Base-by-base conservation (phyloP, 64 coral and sea anemone species). In the Pachyseris speciosa region DNA sequence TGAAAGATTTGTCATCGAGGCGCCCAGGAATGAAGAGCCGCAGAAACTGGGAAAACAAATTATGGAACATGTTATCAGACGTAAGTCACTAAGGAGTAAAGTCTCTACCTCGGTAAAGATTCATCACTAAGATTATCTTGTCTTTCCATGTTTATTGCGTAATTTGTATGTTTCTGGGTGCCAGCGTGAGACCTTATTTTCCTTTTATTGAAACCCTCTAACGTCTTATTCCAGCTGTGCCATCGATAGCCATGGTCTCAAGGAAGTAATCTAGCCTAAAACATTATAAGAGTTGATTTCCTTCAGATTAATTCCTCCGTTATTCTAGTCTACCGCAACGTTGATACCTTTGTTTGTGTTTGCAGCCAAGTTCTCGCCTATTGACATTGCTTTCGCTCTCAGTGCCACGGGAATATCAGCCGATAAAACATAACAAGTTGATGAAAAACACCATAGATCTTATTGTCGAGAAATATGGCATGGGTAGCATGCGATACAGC, bases 1-100 rank as follows among this genome's bases (percentile, higher is more conserved):
- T 34, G 61, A 87, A 5, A 38, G 39, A 30, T 74, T 88, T 41
- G 44, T 94, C 9, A 94, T 94, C 11, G 53, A 55, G n/a, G 72
- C 52, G 3, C 43, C 59, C 17, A 72, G 64, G 25, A 37, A 87
- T 64, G 91, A 80, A 39, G 55, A 68, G 0, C 91, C 72, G 24
- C 42, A 52, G 27, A 60, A 17, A 36, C 22, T 94, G 19, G 91
- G 84, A 39, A 37, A 63, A 16, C 72, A 71, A 28, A 87, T 94
- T 29, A 94, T 94, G 91, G 91, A 88, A 48, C 75, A 87, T 34
- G 73, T 94, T 41, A 30, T 88, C 4, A 94, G 86, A 81, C 73
- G 91, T 94, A 72, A 66, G 78, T 47, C 26, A 30, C 30, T 72
- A 2, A 11, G 28, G 36, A 6, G 13, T 3, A 69, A 27, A 69